phyloP scores from a whole-genome alignment of 2,797 vertebrate genomes.

The Ctenopoma multispine region DNA sequence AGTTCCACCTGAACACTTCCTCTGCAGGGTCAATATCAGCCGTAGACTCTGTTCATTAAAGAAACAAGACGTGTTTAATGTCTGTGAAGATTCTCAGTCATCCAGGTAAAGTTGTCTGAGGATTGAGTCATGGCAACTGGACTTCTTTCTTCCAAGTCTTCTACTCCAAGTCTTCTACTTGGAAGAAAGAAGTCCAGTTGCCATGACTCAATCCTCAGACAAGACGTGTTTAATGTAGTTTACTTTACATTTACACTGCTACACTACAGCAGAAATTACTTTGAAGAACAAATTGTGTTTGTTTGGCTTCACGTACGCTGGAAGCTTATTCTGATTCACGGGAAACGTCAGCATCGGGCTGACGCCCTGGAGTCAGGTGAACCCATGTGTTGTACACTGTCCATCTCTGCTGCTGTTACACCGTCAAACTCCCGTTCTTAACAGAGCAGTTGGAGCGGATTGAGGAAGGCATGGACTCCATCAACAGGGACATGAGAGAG shows the following conservation, averaged over 20 bases:
- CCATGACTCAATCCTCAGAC: no score
- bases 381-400: neutral
- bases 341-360: no score
- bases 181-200: no score
- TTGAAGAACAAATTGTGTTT: neutral
- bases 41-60: no score
- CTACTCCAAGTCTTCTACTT: no score
- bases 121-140: no score
- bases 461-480: slow-evolving; percentile 85
- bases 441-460: slow-evolving; percentile 86
- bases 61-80: no score
- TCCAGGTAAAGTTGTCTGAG: no score
- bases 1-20: neutral
- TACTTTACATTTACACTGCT: no score
- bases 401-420: neutral
- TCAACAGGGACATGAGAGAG: slow-evolving; percentile 87
- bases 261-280: neutral
- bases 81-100: no score
- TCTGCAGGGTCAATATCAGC: neutral
- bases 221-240: neutral
- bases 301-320: neutral
- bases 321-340: no score
- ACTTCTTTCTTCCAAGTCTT: no score
- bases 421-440: slow-evolving; percentile 33
- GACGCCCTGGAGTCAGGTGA: neutral